These are phyloP conservation scores for Porites lobata DNA, from an alignment of 92 coral and sea anemone genomes.

Conservation along the genomic window DNA sequence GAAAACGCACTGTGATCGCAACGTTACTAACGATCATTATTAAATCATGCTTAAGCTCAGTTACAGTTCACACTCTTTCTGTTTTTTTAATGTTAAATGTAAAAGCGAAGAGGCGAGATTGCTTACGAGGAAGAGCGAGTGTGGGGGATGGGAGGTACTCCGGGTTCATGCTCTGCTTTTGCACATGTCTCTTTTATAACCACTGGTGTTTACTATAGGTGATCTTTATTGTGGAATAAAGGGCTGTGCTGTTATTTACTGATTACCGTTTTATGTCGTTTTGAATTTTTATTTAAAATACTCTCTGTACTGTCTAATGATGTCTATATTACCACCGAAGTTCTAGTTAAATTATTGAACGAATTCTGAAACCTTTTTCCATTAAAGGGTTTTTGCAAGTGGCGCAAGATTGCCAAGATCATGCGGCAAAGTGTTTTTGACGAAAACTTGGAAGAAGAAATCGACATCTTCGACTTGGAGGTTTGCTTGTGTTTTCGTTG, in stretches of 20 bases:
- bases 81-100: neutral
- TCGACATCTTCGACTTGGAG: slow-evolving; percentile 54
- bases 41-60: too few species aligned
- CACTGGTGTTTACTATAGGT: too few species aligned
- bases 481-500: neutral
- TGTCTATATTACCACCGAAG: neutral
- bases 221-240: neutral
- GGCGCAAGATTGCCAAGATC: slow-evolving; percentile 55
- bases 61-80: neutral
- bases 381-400: slow-evolving; percentile 34
- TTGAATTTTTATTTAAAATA: neutral
- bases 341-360: neutral
- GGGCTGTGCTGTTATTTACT: neutral
- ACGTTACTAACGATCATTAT: neutral
- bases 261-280: neutral
- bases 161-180: too few species aligned
- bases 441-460: slow-evolving; percentile 56
- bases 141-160: neutral
- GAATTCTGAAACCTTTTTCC: neutral
- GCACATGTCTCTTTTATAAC: neutral
- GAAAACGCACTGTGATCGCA: neutral
- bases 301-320: neutral
- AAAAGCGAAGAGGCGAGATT: neutral
- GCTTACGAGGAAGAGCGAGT: neutral
- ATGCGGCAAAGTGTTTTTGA: slow-evolving; percentile 54